These are phyloP conservation scores for Alces alces DNA, from an alignment of 2,113 vertebrate species.

Conservation along the genomic window DNA sequence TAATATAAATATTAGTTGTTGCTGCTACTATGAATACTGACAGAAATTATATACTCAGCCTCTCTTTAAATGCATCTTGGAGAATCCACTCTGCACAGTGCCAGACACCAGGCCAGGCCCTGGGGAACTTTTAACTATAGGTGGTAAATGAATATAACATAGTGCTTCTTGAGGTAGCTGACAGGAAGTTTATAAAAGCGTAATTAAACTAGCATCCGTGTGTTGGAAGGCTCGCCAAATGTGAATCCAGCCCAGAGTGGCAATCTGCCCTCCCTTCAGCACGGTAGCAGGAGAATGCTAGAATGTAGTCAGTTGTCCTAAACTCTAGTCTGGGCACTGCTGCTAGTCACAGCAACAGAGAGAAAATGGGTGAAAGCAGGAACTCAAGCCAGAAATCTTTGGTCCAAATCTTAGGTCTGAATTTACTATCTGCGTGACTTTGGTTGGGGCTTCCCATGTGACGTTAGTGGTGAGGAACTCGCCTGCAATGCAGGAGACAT, in stretches of 20 bases:
- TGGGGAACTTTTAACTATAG: background rate
- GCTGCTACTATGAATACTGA: background rate
- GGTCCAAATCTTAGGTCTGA: background rate
- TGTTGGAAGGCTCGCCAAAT: too few relatives aligned
- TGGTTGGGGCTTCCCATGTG: background rate
- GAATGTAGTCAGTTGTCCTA: background rate
- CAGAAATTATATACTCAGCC: background rate
- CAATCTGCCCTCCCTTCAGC: background rate
- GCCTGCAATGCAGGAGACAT: background rate
- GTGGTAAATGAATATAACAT: background rate
- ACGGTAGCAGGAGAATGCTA: background rate
- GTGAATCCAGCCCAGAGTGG: accelerated
- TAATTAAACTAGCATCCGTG: background rate
- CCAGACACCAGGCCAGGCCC: background rate
- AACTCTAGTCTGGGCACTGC: background rate
- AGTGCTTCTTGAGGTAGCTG: background rate
- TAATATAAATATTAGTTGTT: background rate
- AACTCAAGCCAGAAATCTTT: background rate
- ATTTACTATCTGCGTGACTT: background rate
- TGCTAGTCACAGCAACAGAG: background rate
- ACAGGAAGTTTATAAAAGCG: background rate
- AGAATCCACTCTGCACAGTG: background rate
- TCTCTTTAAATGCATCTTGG: background rate
- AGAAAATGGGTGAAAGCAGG: background rate
- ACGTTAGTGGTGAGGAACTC: background rate